Evolutionary conservation across 1,140 invertebrate genomes (phyloP), one percentile per base, ranked within the genome.

Genomic region (Panagrolaimus sp.): DNA sequence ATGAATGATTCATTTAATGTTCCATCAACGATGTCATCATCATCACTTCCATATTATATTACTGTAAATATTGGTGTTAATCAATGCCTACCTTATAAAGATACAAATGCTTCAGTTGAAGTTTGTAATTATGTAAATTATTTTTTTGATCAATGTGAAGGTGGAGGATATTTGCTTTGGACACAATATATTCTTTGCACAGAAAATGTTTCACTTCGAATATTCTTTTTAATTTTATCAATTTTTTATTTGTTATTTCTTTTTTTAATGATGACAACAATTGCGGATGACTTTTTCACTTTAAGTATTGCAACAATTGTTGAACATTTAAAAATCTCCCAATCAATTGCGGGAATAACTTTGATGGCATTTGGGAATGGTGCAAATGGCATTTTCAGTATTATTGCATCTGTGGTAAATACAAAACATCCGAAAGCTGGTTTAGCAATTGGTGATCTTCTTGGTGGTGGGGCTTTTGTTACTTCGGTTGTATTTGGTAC

Each of bases 361-460:
- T 86, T 90, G 73, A 76, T 90, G 72, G 89, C 89, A 1, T 89
- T 90, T 83, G 89, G 89, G n/a, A 90, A 90, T 84, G 89, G 89
- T 32, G 87, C 89, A 10, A 88, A 89, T 12, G 89, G 90, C 83
- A 86, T 90, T 24, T 89, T 90, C 80, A 88, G 88, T 46, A 87
- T 88, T 24, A 84, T 85, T 63, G 81, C 85, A 69, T 89, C 43
- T 85, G 85, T 21, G 83, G 85, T 14, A 79, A 83, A 32, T 21
- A 32, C 46, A 1, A 75, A 85, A 78, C 82, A 85, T 74, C 79
- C 83, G 74, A 66, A 85, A 84, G 85, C 85, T 26, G 84, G 87
- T 21, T 73, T 88, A 46, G 87, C 87, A n/a, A 82, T 88, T 70
- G 86, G 87, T 38, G 86, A 85, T 55, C 78, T 88, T 12, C 83